phyloP scores from a whole-genome alignment of 2,888 invertebrate genomes.

The Hartigia nigra region DNA sequence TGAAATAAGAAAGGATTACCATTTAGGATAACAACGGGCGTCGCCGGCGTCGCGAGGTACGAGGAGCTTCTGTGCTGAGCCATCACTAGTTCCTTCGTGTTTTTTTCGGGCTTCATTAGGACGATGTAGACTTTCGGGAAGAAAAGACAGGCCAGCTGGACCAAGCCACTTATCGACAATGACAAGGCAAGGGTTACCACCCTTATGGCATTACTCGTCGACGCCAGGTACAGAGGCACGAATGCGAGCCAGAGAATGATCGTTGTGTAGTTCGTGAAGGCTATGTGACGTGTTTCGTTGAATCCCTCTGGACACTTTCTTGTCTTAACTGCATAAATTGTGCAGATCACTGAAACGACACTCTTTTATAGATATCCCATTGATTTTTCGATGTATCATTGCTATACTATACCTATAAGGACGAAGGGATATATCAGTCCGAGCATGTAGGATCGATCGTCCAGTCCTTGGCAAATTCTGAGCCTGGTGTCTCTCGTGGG shows the following conservation, averaged over 20 bases:
- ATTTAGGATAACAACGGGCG: conserved; percentile 49
- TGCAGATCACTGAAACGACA: conserved; percentile 62
- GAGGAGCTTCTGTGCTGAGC: conserved; percentile 56
- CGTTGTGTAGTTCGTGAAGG: conserved; percentile 71
- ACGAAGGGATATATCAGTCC: conserved; percentile 69
- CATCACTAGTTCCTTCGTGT: conserved; percentile 71
- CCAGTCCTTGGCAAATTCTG: conserved; percentile 65
- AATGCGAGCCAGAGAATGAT: conserved; percentile 71
- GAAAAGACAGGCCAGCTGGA: conserved; percentile 69
- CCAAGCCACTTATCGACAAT: conserved; percentile 68
- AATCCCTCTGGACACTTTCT: conserved; percentile 72
- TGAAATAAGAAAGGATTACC: conserved; percentile 42
- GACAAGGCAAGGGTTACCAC: conserved; percentile 69
- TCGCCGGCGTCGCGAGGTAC: conserved; percentile 42
- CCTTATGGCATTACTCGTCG: conserved; percentile 66
- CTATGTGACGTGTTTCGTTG: conserved; percentile 70
- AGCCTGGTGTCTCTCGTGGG: conserved; percentile 60
- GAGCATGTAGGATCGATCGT: conserved; percentile 67
- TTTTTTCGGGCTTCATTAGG: conserved; percentile 70
- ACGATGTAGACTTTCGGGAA: conserved; percentile 71
- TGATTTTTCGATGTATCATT: background rate
- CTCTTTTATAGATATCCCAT: background rate
- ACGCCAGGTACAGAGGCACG: conserved; percentile 69
- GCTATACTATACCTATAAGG: conserved; percentile 61
- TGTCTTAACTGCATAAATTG: conserved; percentile 70